These are phyloP conservation scores for Epinephelus fuscoguttatus DNA, from an alignment of 2,113 vertebrate species.

Conservation along the genomic window DNA sequence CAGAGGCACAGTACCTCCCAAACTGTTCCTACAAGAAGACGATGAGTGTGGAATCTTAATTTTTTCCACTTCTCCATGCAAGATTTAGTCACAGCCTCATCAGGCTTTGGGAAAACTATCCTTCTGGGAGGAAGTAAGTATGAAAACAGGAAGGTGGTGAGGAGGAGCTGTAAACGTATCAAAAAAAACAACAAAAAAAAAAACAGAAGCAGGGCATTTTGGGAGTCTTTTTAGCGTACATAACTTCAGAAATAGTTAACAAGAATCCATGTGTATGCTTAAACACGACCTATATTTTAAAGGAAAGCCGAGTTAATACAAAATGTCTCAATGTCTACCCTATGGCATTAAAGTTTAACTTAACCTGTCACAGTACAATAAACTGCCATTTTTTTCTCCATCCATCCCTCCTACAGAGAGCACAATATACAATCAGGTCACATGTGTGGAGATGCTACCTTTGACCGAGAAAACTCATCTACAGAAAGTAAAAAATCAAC, in stretches of 20 bases:
- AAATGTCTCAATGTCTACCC: background rate
- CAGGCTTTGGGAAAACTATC: constrained; percentile 52
- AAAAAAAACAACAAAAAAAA: background rate
- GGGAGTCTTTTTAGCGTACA: background rate
- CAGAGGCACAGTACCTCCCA: background rate
- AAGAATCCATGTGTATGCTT: background rate
- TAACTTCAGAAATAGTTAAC: background rate
- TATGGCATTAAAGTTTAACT: constrained; percentile 17
- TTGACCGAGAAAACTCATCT: background rate
- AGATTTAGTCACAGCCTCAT: constrained; percentile 27
- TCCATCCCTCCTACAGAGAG: background rate
- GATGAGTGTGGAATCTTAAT: background rate
- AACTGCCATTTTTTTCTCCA: background rate
- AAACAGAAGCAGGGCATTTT: constrained; percentile 13
- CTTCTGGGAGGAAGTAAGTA: constrained; percentile 58
- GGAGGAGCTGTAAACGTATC: constrained; percentile 32
- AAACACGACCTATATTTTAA: background rate
- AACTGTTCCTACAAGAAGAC: background rate
- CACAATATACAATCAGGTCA: background rate
- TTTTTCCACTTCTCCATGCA: constrained; percentile 24
- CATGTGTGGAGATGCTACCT: background rate
- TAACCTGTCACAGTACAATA: background rate
- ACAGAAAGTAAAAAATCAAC: background rate
- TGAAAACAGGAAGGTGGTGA: constrained; percentile 74
- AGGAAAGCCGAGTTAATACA: background rate